A percentile compares a stretch with the other conserved stretches of the same genome.
Evolutionary conservation across 2,113 vertebrate genomes (phyloP).

Genomic region (Danionella cerebrum): DNA sequence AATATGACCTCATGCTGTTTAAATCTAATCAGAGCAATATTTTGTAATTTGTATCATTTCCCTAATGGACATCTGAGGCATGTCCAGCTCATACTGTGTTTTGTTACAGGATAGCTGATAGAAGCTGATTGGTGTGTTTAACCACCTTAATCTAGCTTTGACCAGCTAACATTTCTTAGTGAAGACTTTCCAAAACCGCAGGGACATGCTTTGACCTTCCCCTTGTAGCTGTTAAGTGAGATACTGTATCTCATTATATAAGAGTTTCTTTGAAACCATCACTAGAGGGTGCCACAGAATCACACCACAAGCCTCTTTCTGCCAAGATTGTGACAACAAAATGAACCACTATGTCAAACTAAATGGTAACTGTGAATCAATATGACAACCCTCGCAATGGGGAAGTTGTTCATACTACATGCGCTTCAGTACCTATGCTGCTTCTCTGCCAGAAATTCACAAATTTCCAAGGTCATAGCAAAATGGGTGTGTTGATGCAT

Average conservation of each 20-base stretch:
- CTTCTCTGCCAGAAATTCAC: not conserved
- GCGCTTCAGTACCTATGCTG: not conserved
- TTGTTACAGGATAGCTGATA: no score
- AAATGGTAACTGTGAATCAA: conserved; percentile 22
- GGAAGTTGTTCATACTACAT: not conserved
- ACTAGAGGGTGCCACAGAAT: not conserved
- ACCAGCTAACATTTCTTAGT: not conserved
- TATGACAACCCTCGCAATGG: conserved; percentile 16
- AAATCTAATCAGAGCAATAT: no score
- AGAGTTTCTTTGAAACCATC: not conserved
- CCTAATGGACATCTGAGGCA: no score
- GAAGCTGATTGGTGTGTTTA: no score
- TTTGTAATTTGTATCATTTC: no score
- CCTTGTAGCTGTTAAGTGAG: not conserved
- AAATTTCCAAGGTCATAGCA: conserved; percentile 7
- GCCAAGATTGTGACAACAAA: not conserved
- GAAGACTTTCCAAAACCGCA: not conserved
- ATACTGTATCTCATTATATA: not conserved
- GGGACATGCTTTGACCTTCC: not conserved
- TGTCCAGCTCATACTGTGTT: no score
- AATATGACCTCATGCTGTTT: no score
- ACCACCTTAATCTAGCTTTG: no score
- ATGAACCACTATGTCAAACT: conserved; percentile 2
- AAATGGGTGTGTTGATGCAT: not conserved
- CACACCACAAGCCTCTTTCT: not conserved